Evolutionary conservation across 1,140 invertebrate species (phyloP), one percentile per base, ranked within the genome.

Genomic region (Solenopsis invicta): DNA sequence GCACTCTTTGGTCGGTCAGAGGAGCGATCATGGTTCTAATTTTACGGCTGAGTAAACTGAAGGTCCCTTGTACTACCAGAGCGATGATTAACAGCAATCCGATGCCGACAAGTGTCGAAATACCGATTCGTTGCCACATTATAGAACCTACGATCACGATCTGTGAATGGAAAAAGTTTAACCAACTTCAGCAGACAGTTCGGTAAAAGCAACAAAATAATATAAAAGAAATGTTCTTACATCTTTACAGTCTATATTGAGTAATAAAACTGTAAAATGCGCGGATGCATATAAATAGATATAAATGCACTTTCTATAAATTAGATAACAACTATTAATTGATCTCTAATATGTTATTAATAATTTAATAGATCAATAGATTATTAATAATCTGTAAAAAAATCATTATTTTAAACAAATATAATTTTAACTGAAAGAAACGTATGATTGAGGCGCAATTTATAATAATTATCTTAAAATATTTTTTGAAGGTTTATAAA

Each of bases 81-180:
- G 96, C 97, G 91, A 97, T 93, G 2, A 96, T 93, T 5, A 96
- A 95, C 41, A 96, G 96, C 76, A 92, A 96, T 82, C 95, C 96
- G 8, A 98, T 96, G 3, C 98, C 98, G 10, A 97, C 96, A 18
- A 98, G 90, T 2, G 97, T 96, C 0, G 97, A 96, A 37, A 96
- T 95, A 10, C 97, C 97, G 8, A 98, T 96, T 64, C 96, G 95
- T 0, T 95, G 88, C 96, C 97, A 98, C 86, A 98, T 96, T 37
- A 98, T 96, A 88, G 96, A 96, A 9, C 96, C 87, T 18, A 94
- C 87, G 5, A 96, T 89, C 4, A 95, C 89, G 0, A 96, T 90
- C 94, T 97, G 95, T 1, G 59, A 52, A 62, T 37, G 18, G 13
- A 61, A 4, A 34, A 62, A 18, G 5, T 1, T 1, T 0, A 10